phyloP scores from a whole-genome alignment of 2,888 invertebrate genomes.

The Heteromurus nitidus region DNA sequence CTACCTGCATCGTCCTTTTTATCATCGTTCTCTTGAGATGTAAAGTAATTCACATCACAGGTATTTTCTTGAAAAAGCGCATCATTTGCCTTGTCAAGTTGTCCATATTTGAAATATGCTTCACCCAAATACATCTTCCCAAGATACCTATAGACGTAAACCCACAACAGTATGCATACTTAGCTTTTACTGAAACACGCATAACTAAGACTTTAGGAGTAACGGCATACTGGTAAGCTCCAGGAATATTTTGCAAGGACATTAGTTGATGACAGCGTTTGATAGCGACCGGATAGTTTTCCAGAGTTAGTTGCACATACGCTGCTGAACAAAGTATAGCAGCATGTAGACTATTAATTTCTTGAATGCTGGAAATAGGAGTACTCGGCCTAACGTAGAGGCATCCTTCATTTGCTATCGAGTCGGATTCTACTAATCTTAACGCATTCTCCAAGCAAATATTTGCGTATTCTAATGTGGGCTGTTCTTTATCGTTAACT shows the following conservation, averaged over 20 bases:
- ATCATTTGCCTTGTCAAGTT: conserved; percentile 45
- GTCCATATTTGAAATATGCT: conserved; percentile 60
- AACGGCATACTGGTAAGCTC: conserved; percentile 58
- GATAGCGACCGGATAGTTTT: conserved; percentile 87
- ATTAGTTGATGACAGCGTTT: conserved; percentile 86
- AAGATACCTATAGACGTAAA: conserved; percentile 49
- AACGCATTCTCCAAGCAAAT: conserved; percentile 91
- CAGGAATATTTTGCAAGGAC: conserved; percentile 82
- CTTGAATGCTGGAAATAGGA: conserved; percentile 66
- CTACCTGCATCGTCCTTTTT: conserved; percentile 61
- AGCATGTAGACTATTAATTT: conserved; percentile 76
- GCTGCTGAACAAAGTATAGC: conserved; percentile 86
- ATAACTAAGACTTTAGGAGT: neutral
- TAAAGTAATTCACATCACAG: conserved; percentile 46
- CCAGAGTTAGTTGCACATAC: conserved; percentile 88
- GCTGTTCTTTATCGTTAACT: conserved; percentile 76
- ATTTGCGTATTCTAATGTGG: conserved; percentile 92
- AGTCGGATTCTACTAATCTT: conserved; percentile 81
- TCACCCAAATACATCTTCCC: conserved; percentile 68
- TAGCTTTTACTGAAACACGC: neutral
- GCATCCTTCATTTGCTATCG: conserved; percentile 74
- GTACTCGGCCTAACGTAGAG: conserved; percentile 68
- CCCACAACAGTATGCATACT: neutral
- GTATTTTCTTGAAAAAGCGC: conserved; percentile 43
- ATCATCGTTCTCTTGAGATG: conserved; percentile 58